Evolutionary conservation across 2,797 vertebrate genomes (phyloP).

Genomic region (Myripristis jacobus): DNA sequence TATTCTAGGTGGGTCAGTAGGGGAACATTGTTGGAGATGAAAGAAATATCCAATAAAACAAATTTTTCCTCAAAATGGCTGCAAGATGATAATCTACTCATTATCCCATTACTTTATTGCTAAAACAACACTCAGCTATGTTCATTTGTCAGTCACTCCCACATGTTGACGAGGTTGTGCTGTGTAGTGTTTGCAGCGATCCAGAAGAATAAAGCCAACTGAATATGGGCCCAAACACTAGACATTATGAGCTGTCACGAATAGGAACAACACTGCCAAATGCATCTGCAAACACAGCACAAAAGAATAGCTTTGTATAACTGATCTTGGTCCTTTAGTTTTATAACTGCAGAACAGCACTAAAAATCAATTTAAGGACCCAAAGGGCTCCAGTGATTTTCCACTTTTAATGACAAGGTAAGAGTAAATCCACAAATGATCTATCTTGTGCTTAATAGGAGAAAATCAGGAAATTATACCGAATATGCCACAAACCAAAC

Average conservation of each 20-base stretch:
- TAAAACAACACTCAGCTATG: constrained; percentile 43
- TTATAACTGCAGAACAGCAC: constrained; percentile 31
- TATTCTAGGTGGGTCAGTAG: background rate
- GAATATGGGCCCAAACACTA: constrained; percentile 50
- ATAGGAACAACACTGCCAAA: constrained; percentile 47
- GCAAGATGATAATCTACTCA: constrained; percentile 34
- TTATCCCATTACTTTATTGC: constrained; percentile 44
- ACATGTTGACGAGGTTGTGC: constrained; percentile 49
- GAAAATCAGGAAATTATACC: constrained; percentile 17
- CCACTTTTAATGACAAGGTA: constrained; percentile 34
- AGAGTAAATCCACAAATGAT: constrained; percentile 26
- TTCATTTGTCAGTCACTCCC: constrained; percentile 56
- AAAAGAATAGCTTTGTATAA: constrained; percentile 32
- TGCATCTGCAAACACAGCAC: constrained; percentile 41
- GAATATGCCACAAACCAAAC: background rate
- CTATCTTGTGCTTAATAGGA: constrained; percentile 20
- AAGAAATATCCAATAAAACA: constrained; percentile 13
- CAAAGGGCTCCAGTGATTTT: constrained; percentile 33
- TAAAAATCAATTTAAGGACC: constrained; percentile 29
- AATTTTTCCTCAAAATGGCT: constrained; percentile 26
- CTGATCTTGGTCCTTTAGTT: constrained; percentile 23
- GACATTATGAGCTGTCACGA: constrained; percentile 54
- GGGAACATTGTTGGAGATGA: background rate
- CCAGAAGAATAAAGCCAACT: constrained; percentile 41
- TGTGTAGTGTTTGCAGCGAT: constrained; percentile 1